Percentiles rank a stretch among this genome's conserved stretches.
These are phyloP conservation scores for Oryctes rhinoceros DNA, from an alignment of 1,140 invertebrate genomes.

Conservation along the genomic window DNA sequence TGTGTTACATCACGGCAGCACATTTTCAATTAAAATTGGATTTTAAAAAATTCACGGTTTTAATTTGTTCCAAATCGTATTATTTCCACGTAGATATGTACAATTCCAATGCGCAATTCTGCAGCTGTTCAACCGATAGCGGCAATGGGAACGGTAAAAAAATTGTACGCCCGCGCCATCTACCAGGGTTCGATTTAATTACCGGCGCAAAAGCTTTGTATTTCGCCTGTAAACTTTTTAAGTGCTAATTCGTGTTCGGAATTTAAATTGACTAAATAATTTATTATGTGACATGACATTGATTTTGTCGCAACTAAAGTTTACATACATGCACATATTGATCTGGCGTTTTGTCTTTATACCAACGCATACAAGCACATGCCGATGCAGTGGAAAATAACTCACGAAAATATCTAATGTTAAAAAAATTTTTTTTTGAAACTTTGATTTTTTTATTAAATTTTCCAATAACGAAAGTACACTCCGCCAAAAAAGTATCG, in stretches of 20 bases:
- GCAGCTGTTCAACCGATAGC: slow-evolving; percentile 8
- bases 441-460: too few relatives aligned
- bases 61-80: slow-evolving; percentile 1
- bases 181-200: slow-evolving; percentile 22
- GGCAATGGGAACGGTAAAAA: neutral
- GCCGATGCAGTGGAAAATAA: too few relatives aligned
- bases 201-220: slow-evolving; percentile 1
- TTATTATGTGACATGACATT: slow-evolving; percentile 39
- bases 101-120: slow-evolving; percentile 10
- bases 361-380: too few relatives aligned
- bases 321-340: neutral
- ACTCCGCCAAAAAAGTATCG: too few relatives aligned
- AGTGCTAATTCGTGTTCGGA: slow-evolving; percentile 39
- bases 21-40: neutral
- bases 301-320: slow-evolving; percentile 34
- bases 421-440: too few relatives aligned
- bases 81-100: slow-evolving; percentile 3
- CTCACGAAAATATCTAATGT: too few relatives aligned
- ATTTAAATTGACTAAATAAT: slow-evolving; percentile 44
- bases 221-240: slow-evolving; percentile 36
- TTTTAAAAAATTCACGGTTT: slow-evolving; percentile 1
- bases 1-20: neutral
- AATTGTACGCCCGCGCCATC: slow-evolving; percentile 5
- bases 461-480: too few relatives aligned
- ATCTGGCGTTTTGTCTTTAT: too few relatives aligned